Conservation (phyloP, 2,888 invertebrate species). For the Pristionchus arcanus region DNA sequence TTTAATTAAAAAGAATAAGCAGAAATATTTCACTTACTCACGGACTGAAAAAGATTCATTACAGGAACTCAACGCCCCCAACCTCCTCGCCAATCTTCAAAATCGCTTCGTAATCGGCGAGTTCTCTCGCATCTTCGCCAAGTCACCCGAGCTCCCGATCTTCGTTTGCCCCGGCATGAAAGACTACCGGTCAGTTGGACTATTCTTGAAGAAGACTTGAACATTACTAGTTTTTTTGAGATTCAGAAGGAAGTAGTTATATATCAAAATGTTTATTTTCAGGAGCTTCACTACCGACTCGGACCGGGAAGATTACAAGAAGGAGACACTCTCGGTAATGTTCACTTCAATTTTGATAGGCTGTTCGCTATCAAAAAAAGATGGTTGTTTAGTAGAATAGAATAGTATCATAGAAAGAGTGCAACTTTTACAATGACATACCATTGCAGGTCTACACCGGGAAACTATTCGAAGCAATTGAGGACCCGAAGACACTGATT, state of each 20-base stretch:
- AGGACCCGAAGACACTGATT: not conserved
- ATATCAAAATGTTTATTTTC: not conserved
- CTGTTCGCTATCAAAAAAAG: too few relatives aligned
- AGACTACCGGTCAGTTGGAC: not conserved
- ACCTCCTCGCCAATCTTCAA: not conserved
- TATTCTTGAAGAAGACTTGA: not conserved
- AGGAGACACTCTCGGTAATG: not conserved
- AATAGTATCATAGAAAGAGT: too few relatives aligned
- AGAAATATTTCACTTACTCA: too few relatives aligned
- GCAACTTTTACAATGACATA: not conserved
- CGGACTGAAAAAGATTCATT: too few relatives aligned
- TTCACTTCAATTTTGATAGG: too few relatives aligned
- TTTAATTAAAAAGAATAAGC: too few relatives aligned
- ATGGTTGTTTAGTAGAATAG: too few relatives aligned
- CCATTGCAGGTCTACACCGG: not conserved
- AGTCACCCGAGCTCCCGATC: not conserved
- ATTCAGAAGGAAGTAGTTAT: not conserved
- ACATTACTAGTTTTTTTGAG: not conserved
- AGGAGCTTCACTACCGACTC: not conserved
- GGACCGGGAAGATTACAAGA: not conserved
- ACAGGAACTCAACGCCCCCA: not conserved
- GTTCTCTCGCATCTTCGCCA: not conserved
- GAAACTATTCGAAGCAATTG: not conserved
- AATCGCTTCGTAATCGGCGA: conserved; percentile 16
- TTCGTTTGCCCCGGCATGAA: not conserved